Evolutionary conservation across 2,797 vertebrate species (phyloP).

Genomic region (Mormyrops attenuatus): DNA sequence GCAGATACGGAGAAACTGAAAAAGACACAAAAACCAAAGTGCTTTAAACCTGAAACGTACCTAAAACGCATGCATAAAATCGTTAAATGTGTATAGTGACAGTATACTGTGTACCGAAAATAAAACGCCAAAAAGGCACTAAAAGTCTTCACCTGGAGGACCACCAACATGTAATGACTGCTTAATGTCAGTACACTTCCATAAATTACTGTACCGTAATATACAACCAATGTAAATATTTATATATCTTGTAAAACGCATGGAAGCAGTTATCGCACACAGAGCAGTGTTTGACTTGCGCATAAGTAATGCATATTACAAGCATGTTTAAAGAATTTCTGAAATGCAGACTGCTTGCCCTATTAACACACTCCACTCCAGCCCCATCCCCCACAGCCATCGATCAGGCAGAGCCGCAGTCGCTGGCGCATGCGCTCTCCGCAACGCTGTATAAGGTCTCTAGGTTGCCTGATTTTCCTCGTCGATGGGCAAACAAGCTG

Average conservation of each 20-base stretch:
- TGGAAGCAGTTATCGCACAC: not conserved
- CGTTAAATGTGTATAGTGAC: not conserved
- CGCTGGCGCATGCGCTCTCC: conserved; percentile 72
- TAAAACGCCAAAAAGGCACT: not conserved
- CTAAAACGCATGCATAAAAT: not conserved
- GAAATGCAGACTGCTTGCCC: not conserved
- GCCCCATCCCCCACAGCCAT: conserved; percentile 52
- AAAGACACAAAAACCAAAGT: not conserved
- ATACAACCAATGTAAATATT: conserved; percentile 6
- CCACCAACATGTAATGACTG: not conserved
- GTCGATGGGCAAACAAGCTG: conserved; percentile 19
- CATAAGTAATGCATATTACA: not conserved
- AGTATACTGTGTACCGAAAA: not conserved
- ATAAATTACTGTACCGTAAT: not conserved
- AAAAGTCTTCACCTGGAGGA: not conserved
- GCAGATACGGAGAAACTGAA: not conserved
- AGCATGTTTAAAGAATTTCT: not conserved
- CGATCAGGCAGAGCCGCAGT: conserved; percentile 49
- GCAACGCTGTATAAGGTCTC: not conserved
- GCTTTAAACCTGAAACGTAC: not conserved
- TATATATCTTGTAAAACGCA: not conserved
- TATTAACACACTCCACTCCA: not conserved
- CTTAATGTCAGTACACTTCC: not conserved
- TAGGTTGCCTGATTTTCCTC: not conserved
- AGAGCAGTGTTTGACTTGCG: conserved; percentile 2